Evolutionary conservation across 1,140 invertebrate genomes (phyloP), one percentile per base, ranked within the genome.

Genomic region (Gonatopus flavifemur): DNA sequence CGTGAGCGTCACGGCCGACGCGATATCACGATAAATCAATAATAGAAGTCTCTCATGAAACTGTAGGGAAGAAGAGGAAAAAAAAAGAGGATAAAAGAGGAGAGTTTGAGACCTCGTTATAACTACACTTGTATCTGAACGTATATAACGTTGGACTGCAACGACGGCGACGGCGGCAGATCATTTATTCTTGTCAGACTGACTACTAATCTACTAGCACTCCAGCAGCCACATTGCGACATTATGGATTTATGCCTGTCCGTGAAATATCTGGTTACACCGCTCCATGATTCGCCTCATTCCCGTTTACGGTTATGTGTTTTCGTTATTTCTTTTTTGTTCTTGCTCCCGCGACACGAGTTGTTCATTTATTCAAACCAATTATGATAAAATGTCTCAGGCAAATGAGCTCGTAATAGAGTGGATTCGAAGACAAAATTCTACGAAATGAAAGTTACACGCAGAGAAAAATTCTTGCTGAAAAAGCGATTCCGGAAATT

Each of bases 151-250:
- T n/a, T n/a, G n/a, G n/a, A n/a, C n/a, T n/a, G n/a, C n/a, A n/a
- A n/a, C n/a, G 53, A 64, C 59, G 50, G 52, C 21, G 41, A 45
- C n/a, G n/a, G 30, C 46, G 38, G 25, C 13, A 15, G 52, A 36
- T 60, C 59, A 51, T 67, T 67, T 66, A 64, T 64, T 67, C 59
- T 55, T 64, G 66, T 66, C 64, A 62, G 49, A 46, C 45, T 37
- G 22, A 24, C n/a, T n/a, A 53, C 62, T 66, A 62, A 67, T 67
- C 66, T 62, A 48, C 55, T 24, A 45, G 37, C 50, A 55, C 56
- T 62, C 42, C 43, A 7, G 7, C 12, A 12, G 6, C 5, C 43
- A 30, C 31, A 36, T 33, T 24, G 36, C 31, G 40, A 55, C 36
- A 46, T 61, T 59, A 59, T 52, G 57, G 58, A 61, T 61, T 61